phyloP scores from a whole-genome alignment of 2,113 vertebrate genomes.

The Gopherus flavomarginatus region DNA sequence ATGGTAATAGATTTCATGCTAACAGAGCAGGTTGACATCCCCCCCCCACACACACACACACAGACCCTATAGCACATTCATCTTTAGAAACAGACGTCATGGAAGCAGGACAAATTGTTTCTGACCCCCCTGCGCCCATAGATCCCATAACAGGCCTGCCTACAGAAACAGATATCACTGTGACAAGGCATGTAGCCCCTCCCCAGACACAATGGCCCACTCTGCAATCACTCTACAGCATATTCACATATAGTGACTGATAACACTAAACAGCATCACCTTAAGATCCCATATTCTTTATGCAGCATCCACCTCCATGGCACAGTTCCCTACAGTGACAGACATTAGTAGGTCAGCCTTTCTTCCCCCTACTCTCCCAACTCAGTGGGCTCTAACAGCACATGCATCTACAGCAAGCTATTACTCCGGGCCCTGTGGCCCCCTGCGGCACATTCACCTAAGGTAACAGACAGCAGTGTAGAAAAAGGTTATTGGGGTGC shows the following conservation, averaged over 20 bases:
- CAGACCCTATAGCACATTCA: background rate
- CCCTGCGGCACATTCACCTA: background rate
- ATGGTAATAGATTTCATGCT: background rate
- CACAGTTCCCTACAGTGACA: background rate
- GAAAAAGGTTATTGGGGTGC: background rate
- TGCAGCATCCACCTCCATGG: background rate
- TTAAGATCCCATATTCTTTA: background rate
- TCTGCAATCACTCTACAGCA: background rate
- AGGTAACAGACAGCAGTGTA: background rate
- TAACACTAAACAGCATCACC: accelerated
- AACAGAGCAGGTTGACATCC: background rate
- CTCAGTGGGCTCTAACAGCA: background rate
- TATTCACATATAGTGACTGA: accelerated
- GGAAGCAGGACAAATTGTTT: accelerated
- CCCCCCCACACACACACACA: background rate
- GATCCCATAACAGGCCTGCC: accelerated
- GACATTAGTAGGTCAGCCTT: background rate
- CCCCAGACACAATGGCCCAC: accelerated
- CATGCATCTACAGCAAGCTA: background rate
- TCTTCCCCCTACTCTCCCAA: no score
- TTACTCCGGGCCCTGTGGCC: background rate
- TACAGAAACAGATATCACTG: accelerated
- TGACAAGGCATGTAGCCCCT: accelerated
- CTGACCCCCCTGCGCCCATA: accelerated
- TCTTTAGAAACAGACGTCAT: accelerated